Percentiles rank a stretch among this genome's conserved stretches.
These are phyloP conservation scores for Drosophila kepulauana DNA, from an alignment of 1,140 invertebrate species.

Conservation along the genomic window DNA sequence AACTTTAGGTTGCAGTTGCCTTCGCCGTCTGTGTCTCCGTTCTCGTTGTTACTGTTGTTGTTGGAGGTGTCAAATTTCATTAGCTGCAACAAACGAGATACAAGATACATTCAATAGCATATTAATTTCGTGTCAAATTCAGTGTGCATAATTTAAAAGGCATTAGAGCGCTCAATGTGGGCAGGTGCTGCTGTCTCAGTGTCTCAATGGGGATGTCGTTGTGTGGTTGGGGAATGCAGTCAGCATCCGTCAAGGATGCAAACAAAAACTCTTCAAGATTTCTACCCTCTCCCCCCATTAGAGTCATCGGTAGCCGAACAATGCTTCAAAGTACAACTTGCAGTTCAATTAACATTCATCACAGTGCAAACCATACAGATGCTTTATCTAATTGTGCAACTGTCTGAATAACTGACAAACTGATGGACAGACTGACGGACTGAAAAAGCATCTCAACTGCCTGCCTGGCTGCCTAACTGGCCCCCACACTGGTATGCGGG, in stretches of 20 bases:
- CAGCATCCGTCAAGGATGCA: slow-evolving; percentile 68
- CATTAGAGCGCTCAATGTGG: slow-evolving; percentile 36
- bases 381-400: slow-evolving; percentile 74
- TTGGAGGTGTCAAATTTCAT: slow-evolving; percentile 68
- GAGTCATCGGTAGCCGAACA: slow-evolving; percentile 32
- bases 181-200: slow-evolving; percentile 29
- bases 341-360: slow-evolving; percentile 77
- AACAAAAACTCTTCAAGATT: slow-evolving; percentile 44
- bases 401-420: slow-evolving; percentile 37
- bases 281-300: slow-evolving; percentile 47
- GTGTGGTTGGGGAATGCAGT: slow-evolving; percentile 14
- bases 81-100: slow-evolving; percentile 68
- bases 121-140: slow-evolving; percentile 51
- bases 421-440: slow-evolving; percentile 23
- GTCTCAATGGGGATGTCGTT: background rate
- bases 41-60: slow-evolving; percentile 12
- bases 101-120: slow-evolving; percentile 42
- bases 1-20: slow-evolving; percentile 21
- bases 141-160: slow-evolving; percentile 40
- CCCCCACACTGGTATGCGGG: slow-evolving; percentile 74
- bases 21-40: too few relatives aligned
- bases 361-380: slow-evolving; percentile 68
- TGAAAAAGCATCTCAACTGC: slow-evolving; percentile 1
- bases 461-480: slow-evolving; percentile 11
- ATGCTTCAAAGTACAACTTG: slow-evolving; percentile 60